Base-by-base conservation (phyloP, 92 coral and sea anemone genomes). In the Diadumene lineata region DNA sequence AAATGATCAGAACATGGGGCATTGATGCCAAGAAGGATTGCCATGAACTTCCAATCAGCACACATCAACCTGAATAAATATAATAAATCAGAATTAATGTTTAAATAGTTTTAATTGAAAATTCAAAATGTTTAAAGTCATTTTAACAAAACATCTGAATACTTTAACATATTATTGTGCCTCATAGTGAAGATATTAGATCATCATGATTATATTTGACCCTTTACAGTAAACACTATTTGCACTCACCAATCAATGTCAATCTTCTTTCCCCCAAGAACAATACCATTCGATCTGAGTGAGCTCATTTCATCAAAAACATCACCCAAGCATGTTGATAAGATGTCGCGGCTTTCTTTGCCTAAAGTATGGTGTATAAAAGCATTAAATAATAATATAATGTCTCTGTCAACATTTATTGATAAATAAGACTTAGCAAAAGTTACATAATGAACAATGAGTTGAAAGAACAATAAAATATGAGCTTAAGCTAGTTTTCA, bases 21-120 rank as follows among this genome's bases (percentile, higher is more conserved):
- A 50, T 43, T 56, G 3, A 79, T 61, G 29, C 83, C 83, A 46
- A 77, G 67, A 18, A 77, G 62, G 24, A 76, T 46, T 8, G 75
- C 82, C 34, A 77, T 60, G 31, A 77, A 77, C 56, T 77, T 67
- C 75, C 75, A 66, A 68, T 77, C 82, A 19, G 66, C 70, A 56
- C 82, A 77, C n/a, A 77, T 11, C 16, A 66, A 30, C 82, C 82
- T 77, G 1, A 66, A 66, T 38, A 4, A 6, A 38, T 38, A 13
- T 38, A n/a, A n/a, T n/a, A n/a, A n/a, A n/a, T n/a, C n/a, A n/a
- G n/a, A n/a, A n/a, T n/a, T n/a, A n/a, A n/a, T n/a, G n/a, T n/a
- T n/a, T n/a, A n/a, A n/a, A n/a, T n/a, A n/a, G n/a, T n/a, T n/a
- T n/a, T n/a, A n/a, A n/a, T n/a, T n/a, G n/a, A n/a, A n/a, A n/a